Percentiles rank a stretch among this genome's conserved stretches.
Conservation (phyloP, 1,140 invertebrate genomes). For the Mamestra configurata region DNA sequence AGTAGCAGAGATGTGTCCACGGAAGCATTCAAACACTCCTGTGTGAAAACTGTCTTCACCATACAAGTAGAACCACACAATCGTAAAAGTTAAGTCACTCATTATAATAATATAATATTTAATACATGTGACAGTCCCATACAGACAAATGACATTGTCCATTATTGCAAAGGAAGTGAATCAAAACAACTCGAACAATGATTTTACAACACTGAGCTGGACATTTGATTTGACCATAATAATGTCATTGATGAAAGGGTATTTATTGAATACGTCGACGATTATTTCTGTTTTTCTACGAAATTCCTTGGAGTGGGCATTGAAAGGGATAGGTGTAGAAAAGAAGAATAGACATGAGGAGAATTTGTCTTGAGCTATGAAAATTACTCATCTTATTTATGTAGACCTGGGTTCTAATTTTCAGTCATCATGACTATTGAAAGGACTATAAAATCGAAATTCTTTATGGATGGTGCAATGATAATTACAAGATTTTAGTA, state of each 20-base stretch:
- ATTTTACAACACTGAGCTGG: neutral
- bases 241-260: neutral
- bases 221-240: conserved; percentile 5
- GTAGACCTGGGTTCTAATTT: too few relatives aligned
- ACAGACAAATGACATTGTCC: conserved; percentile 22
- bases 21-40: neutral
- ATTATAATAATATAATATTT: conserved; percentile 45
- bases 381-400: conserved; percentile 10
- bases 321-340: neutral
- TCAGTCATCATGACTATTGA: too few relatives aligned
- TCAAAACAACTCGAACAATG: conserved; percentile 27
- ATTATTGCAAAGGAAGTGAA: conserved; percentile 27
- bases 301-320: neutral
- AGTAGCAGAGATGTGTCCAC: neutral
- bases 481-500: neutral
- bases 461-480: neutral
- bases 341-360: neutral
- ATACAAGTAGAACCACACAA: neutral
- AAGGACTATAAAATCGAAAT: too few relatives aligned
- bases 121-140: conserved; percentile 31
- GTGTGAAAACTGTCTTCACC: neutral
- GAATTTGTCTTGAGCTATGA: neutral
- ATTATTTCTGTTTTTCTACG: neutral
- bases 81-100: neutral
- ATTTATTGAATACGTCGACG: neutral